Base-by-base conservation (phyloP, 2,888 invertebrate genomes). In the Autographa gamma region DNA sequence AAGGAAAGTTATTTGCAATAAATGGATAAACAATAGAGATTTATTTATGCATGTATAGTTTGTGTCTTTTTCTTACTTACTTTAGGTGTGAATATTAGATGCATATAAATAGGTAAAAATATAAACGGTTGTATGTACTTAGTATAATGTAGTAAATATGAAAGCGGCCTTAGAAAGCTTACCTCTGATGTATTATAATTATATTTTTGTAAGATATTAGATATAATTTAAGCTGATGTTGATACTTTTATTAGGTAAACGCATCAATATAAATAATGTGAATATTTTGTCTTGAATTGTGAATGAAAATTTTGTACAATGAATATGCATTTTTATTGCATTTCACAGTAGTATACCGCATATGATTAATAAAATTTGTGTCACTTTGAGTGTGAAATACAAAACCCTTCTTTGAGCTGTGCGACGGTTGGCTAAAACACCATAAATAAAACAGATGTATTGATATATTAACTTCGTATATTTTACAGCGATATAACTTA, bases 401-500 rank as follows among this genome's bases (percentile, higher is more conserved):
- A 48, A n/a, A 16, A 48, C 7, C n/a, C 7, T n/a, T n/a, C 6
- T 43, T 43, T 16, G 14, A 13, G 41, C 14, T 4, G 0, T 11
- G 11, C 11, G 0, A 11, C 38, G 11, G 38, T 38, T 2, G 38
- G 38, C n/a, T 16, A n/a, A 14, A 48, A 60, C 13, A 7, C 8
- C 31, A 5, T 11, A 86, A 88, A 86, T 74, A 72, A 84, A 85
- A 86, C 80, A 78, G 81, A 81, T 86, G 82, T 80, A 86, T 88
- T 82, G 85, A 85, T 89, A 91, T 93, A 93, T 91, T 92, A 91
- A 87, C 92, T 91, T 89, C 88, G 92, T 93, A 92, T 92, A 93
- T 91, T 93, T 92, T 93, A 93, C 93, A 93, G 88, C 89, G 90
- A 92, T 91, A 91, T 92, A 88, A 88, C 95, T 95, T 95, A 95